These are phyloP conservation scores for Callithrix jacchus DNA, from an alignment of 2,113 vertebrate genomes.

Conservation along the genomic window DNA sequence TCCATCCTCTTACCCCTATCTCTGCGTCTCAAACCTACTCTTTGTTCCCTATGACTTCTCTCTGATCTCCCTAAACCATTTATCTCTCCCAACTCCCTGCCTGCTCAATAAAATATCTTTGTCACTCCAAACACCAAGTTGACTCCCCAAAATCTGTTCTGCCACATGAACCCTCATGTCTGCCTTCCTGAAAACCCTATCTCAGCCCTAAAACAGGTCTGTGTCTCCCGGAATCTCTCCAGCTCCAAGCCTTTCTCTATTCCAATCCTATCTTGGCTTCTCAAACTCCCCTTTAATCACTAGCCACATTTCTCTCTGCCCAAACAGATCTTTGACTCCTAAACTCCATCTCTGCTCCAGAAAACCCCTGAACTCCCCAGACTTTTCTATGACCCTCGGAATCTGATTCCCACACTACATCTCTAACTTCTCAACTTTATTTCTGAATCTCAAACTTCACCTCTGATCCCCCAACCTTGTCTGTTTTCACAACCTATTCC, in stretches of 20 bases:
- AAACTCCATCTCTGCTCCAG: neutral
- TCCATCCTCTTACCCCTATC: neutral
- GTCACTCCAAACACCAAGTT: neutral
- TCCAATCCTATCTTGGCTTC: neutral
- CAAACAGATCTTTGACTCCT: neutral
- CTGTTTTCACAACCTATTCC: conserved; percentile 23
- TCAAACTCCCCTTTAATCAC: neutral
- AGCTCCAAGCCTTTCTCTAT: neutral
- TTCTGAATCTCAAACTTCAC: neutral
- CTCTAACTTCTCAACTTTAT: neutral
- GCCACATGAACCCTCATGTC: neutral
- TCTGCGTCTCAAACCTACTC: neutral
- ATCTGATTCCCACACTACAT: neutral
- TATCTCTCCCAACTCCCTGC: neutral
- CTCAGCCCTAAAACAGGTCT: neutral
- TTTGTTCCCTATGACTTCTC: conserved; percentile 11
- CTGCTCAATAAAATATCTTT: neutral
- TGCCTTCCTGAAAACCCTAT: conserved; percentile 23
- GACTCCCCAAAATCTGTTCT: neutral
- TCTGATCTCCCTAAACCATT: neutral
- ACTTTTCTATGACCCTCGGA: conserved; percentile 21
- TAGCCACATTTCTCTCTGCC: neutral
- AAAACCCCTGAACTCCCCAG: neutral
- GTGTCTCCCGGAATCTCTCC: neutral
- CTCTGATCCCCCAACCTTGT: neutral